These are phyloP conservation scores for Orientallactaga sibirica DNA, from an alignment of 2,797 vertebrate species.

Conservation along the genomic window DNA sequence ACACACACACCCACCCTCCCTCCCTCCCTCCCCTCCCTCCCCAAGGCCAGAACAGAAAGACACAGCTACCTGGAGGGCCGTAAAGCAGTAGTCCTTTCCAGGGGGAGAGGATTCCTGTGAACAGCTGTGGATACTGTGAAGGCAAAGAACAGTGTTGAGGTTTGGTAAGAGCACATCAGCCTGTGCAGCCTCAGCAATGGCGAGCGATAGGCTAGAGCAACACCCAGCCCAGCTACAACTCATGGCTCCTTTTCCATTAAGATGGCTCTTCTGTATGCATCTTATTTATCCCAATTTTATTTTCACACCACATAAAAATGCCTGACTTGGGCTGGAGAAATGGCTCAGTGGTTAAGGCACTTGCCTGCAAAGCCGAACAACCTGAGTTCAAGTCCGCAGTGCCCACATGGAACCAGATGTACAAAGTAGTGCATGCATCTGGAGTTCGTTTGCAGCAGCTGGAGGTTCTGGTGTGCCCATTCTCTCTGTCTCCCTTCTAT, in stretches of 20 bases:
- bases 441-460: too few species aligned
- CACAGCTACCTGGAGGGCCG: slow-evolving; percentile 93
- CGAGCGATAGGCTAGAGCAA: neutral
- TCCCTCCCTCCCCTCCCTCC: too few species aligned
- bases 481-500: too few species aligned
- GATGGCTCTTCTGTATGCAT: neutral
- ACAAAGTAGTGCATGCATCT: too few species aligned
- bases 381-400: too few species aligned
- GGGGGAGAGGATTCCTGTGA: slow-evolving; percentile 96
- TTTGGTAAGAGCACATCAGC: neutral
- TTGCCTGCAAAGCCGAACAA: too few species aligned
- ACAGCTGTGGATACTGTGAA: slow-evolving; percentile 95
- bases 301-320: slow-evolving; percentile 8
- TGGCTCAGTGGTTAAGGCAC: too few species aligned
- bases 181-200: neutral
- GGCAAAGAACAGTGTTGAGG: slow-evolving; percentile 40
- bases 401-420: too few species aligned
- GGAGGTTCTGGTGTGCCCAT: too few species aligned
- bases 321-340: too few species aligned
- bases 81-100: slow-evolving; percentile 98
- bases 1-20: neutral
- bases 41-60: neutral
- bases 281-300: neutral
- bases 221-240: too few species aligned
- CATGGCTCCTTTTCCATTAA: neutral